Evolutionary conservation across 2,797 vertebrate species (phyloP).

Genomic region (Sebastes reedi): DNA sequence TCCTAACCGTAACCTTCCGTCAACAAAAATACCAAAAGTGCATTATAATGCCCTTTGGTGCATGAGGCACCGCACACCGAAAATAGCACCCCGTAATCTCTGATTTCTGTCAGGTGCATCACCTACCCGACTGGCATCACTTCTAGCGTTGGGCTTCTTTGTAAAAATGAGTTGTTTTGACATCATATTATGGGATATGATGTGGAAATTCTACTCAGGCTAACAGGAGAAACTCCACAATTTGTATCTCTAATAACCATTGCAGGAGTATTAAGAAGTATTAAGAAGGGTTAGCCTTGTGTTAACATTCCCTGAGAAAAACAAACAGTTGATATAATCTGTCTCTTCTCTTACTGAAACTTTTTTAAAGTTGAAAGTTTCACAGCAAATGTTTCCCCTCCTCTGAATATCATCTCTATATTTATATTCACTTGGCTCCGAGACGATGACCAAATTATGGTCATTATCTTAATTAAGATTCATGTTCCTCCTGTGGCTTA

Average conservation of each 20-base stretch:
- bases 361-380: not conserved
- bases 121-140: not conserved
- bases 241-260: not conserved
- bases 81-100: not conserved
- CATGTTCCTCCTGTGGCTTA: not conserved
- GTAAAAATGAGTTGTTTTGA: not conserved
- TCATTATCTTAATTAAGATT: not conserved
- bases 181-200: not conserved
- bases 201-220: not conserved
- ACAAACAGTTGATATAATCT: not conserved
- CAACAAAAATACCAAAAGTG: not conserved
- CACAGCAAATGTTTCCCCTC: not conserved
- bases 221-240: not conserved
- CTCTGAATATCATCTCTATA: not conserved
- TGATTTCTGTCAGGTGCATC: not conserved
- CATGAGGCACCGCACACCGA: not conserved
- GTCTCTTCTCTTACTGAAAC: not conserved
- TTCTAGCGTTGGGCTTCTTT: not conserved
- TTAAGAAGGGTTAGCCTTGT: not conserved
- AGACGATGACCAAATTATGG: not conserved
- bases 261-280: not conserved
- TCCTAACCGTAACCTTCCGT: not conserved
- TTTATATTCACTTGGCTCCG: not conserved
- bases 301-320: not conserved
- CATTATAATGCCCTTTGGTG: not conserved